Conservation (phyloP, 2,113 vertebrate species). For the Cyanoderma ruficeps region DNA sequence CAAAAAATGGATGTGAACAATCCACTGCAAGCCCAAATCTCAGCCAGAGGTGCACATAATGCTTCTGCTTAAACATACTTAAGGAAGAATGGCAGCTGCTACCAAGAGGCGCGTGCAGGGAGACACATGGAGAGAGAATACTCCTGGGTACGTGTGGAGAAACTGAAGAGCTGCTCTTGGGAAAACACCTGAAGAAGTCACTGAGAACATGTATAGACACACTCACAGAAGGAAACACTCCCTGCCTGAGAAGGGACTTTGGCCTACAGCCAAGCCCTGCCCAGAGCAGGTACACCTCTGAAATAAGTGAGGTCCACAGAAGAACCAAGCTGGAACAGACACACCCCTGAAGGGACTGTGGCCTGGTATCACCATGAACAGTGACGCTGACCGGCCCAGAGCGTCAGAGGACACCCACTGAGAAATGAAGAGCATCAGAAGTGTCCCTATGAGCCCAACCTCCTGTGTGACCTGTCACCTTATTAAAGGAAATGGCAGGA, state of each 20-base stretch:
- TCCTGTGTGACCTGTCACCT: background rate
- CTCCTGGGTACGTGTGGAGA: background rate
- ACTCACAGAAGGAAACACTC: background rate
- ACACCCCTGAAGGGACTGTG: background rate
- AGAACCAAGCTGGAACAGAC: background rate
- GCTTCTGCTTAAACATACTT: background rate
- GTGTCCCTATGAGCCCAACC: background rate
- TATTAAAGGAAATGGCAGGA: background rate
- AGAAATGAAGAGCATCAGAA: background rate
- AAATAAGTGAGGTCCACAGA: background rate
- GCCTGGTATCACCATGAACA: background rate
- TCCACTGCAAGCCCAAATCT: background rate
- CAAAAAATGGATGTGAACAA: background rate
- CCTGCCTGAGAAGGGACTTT: background rate
- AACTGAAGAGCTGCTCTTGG: background rate
- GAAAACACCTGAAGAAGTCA: background rate
- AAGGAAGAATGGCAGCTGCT: background rate
- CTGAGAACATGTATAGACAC: accelerated
- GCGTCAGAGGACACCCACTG: background rate
- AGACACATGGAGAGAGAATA: background rate
- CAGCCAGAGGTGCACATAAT: background rate
- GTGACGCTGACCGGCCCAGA: background rate
- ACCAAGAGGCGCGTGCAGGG: background rate
- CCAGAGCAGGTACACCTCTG: background rate
- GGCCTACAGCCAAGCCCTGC: background rate